phyloP scores from a whole-genome alignment of 2,797 vertebrate genomes.

The Onychomys arenicola region DNA sequence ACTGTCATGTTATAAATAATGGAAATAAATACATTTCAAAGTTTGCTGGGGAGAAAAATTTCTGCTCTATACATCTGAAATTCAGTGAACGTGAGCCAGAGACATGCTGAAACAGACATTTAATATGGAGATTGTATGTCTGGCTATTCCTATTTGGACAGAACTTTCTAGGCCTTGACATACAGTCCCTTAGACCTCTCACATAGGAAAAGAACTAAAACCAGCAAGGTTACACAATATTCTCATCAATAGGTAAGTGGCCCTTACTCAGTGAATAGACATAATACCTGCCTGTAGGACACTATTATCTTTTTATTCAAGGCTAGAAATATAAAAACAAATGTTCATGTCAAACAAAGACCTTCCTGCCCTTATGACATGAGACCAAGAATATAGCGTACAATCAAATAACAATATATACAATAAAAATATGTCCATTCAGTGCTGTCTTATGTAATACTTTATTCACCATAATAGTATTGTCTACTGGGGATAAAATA shows the following conservation, averaged over 20 bases:
- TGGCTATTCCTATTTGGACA: background rate
- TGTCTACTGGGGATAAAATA: background rate
- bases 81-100: background rate
- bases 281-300: background rate
- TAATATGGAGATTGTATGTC: background rate
- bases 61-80: background rate
- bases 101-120: background rate
- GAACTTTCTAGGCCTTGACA: background rate
- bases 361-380: background rate
- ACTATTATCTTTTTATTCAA: background rate
- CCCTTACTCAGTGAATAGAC: background rate
- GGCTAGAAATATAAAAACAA: background rate
- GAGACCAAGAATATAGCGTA: background rate
- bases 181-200: background rate
- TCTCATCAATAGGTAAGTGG: background rate
- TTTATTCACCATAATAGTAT: background rate
- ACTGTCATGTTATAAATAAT: constrained; percentile 5
- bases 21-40: background rate
- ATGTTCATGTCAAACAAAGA: background rate
- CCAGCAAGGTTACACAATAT: background rate
- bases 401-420: background rate
- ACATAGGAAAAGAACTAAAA: background rate
- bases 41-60: background rate
- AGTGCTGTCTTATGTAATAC: background rate
- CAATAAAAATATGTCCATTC: background rate